These are phyloP conservation scores for Aspidoscelis tigris DNA, from an alignment of 2,113 vertebrate genomes.

Conservation along the genomic window DNA sequence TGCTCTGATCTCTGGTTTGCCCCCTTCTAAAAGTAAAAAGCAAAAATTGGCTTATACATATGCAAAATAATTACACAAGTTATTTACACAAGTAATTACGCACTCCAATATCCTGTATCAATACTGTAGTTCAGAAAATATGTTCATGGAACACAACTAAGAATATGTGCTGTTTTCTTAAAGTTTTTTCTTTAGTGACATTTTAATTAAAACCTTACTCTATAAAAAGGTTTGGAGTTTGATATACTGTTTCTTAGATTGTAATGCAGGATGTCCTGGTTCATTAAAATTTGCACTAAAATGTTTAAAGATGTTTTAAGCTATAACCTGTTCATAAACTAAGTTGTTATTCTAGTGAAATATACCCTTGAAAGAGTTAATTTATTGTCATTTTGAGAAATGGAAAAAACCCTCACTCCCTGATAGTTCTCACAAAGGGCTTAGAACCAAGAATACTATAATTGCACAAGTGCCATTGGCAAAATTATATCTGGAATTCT, in stretches of 20 bases:
- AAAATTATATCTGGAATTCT: too few relatives aligned
- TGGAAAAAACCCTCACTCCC: background rate
- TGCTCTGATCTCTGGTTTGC: background rate
- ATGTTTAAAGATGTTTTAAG: too few relatives aligned
- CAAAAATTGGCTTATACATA: too few relatives aligned
- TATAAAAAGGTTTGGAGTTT: background rate
- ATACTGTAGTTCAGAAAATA: conserved; percentile 5
- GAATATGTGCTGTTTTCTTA: background rate
- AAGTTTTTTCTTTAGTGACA: background rate
- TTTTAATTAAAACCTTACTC: background rate
- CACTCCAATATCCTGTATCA: background rate
- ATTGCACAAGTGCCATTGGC: too few relatives aligned
- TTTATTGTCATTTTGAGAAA: background rate
- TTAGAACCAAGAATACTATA: background rate
- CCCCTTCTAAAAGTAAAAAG: too few relatives aligned
- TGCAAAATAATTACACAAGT: too few relatives aligned
- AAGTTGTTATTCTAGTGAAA: background rate
- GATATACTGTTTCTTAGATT: background rate
- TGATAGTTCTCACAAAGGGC: background rate
- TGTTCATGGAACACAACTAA: background rate
- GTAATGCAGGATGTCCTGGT: background rate
- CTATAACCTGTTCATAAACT: background rate
- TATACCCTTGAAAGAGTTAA: background rate
- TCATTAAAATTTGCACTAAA: background rate
- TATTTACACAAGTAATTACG: too few relatives aligned